Percentiles rank a stretch among this genome's conserved stretches.
phyloP scores from a whole-genome alignment of 2,888 invertebrate species.

The Melieria picta region DNA sequence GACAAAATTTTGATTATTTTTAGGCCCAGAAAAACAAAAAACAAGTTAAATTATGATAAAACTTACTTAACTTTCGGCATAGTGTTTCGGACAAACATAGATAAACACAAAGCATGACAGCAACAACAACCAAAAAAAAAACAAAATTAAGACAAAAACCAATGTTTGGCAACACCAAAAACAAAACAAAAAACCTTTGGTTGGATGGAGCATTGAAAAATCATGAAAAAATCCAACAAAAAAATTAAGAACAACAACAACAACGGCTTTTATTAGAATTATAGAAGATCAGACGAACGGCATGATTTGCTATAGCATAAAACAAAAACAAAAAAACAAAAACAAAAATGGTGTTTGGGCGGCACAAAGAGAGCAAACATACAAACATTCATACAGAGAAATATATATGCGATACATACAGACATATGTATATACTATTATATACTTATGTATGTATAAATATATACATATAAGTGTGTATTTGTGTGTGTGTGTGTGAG shows the following conservation, averaged over 20 bases:
- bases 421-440: too few species aligned
- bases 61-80: conserved; percentile 45
- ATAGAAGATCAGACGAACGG: conserved; percentile 45
- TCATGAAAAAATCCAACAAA: conserved; percentile 45
- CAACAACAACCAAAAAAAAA: conserved; percentile 40
- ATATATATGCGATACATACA: too few species aligned
- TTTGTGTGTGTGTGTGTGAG: too few species aligned
- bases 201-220: too few species aligned
- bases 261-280: conserved; percentile 61
- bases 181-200: conserved; percentile 34
- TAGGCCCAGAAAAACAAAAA: conserved; percentile 52
- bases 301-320: conserved; percentile 51
- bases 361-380: conserved; percentile 26
- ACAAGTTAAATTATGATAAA: conserved; percentile 41
- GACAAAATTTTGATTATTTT: conserved; percentile 60
- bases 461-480: too few species aligned
- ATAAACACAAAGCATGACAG: conserved; percentile 27
- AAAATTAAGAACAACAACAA: conserved; percentile 42
- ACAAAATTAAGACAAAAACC: conserved; percentile 31
- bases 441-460: too few species aligned
- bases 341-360: conserved; percentile 40
- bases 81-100: conserved; percentile 44
- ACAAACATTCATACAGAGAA: neutral
- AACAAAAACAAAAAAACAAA: conserved; percentile 27
- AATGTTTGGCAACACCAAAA: conserved; percentile 44